Percentiles rank a stretch among this genome's conserved stretches.
phyloP scores from a whole-genome alignment of 2,797 vertebrate species.

The Tenualosa ilisha region DNA sequence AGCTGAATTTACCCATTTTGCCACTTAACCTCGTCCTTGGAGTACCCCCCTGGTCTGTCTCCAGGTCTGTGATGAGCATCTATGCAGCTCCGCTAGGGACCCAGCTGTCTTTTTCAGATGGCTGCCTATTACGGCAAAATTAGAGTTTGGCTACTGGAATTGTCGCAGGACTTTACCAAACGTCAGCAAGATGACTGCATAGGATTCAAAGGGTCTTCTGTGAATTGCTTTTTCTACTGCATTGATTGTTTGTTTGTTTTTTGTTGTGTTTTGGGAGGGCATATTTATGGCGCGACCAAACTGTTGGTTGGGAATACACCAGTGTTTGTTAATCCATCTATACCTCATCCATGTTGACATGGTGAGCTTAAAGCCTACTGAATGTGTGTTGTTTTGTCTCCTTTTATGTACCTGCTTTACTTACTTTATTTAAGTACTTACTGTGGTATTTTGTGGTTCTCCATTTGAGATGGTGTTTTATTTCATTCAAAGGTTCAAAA shows the following conservation, averaged over 20 bases:
- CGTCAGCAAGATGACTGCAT: not conserved
- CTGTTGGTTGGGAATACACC: not conserved
- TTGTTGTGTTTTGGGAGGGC: not conserved
- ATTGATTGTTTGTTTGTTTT: not conserved
- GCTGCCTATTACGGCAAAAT: not conserved
- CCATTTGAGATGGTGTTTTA: not conserved
- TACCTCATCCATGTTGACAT: constrained; percentile 13
- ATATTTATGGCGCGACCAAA: constrained; percentile 15
- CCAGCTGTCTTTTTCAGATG: not conserved
- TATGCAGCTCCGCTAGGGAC: not conserved
- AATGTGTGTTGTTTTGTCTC: not conserved
- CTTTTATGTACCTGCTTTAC: not conserved
- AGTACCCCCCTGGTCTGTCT: no score
- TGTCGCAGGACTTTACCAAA: not conserved
- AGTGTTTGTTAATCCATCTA: not conserved
- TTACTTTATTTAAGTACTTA: no score
- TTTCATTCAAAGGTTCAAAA: not conserved
- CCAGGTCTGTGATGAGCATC: not conserved
- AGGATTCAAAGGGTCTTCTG: not conserved
- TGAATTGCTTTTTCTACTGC: not conserved
- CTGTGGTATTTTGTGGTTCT: not conserved
- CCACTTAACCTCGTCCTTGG: no score
- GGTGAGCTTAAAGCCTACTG: not conserved
- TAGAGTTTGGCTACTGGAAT: not conserved
- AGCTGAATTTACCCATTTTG: no score